Evolutionary conservation across 2,113 vertebrate genomes (phyloP).

Genomic region (Buteo buteo): DNA sequence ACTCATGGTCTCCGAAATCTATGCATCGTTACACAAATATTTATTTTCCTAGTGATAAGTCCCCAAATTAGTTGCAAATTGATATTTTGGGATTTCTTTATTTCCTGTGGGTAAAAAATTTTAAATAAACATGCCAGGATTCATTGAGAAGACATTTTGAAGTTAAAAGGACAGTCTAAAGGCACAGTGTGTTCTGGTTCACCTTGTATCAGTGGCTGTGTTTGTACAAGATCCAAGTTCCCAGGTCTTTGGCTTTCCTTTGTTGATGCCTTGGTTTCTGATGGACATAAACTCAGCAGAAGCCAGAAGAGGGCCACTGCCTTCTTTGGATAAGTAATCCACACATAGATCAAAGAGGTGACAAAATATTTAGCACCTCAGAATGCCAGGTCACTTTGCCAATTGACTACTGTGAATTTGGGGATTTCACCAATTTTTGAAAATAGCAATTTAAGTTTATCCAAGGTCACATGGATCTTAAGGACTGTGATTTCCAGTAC

Average conservation of each 20-base stretch:
- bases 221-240: not conserved
- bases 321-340: not conserved
- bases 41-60: not conserved
- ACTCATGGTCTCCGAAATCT: not conserved
- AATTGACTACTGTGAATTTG: not conserved
- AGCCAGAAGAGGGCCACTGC: not conserved
- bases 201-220: not conserved
- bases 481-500: not conserved
- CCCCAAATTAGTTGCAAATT: not conserved
- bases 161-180: not conserved
- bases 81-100: not conserved
- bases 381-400: not conserved
- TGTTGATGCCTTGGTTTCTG: not conserved
- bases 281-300: not conserved
- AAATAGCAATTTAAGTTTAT: not conserved
- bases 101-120: not conserved
- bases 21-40: not conserved
- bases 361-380: not conserved
- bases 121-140: not conserved
- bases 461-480: not conserved
- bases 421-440: not conserved
- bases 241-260: not conserved
- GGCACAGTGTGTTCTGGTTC: not conserved
- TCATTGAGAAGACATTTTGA: not conserved
- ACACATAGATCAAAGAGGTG: rapidly evolving